Percentiles rank a stretch among this genome's conserved stretches.
Evolutionary conservation across 2,888 invertebrate genomes (phyloP).

Genomic region (Hololepta plana): DNA sequence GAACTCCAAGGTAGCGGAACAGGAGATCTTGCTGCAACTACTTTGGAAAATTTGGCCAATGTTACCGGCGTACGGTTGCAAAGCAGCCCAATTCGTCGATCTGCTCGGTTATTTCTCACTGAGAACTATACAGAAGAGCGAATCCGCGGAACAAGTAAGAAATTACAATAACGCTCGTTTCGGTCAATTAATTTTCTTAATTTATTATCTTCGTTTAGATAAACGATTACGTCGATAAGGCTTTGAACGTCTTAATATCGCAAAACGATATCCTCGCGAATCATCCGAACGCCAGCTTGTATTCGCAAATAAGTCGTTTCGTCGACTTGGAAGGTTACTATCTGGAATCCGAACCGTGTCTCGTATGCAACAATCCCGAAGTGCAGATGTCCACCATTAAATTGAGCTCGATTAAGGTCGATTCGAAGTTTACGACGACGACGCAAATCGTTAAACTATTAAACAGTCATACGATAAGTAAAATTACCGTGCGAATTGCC

Average conservation of each 20-base stretch:
- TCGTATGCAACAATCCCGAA: slow-evolving; percentile 96
- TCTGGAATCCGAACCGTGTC: slow-evolving; percentile 90
- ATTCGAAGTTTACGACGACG: slow-evolving; percentile 94
- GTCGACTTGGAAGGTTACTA: slow-evolving; percentile 93
- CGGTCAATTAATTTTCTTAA: not conserved
- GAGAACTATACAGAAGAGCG: slow-evolving; percentile 60
- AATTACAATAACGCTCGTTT: not conserved
- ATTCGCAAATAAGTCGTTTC: slow-evolving; percentile 81
- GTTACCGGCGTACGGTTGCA: slow-evolving; percentile 76
- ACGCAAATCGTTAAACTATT: slow-evolving; percentile 94
- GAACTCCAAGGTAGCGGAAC: slow-evolving; percentile 60
- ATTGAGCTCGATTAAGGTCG: slow-evolving; percentile 82
- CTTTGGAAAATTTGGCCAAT: slow-evolving; percentile 87
- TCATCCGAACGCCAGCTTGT: slow-evolving; percentile 88
- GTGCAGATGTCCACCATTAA: slow-evolving; percentile 83
- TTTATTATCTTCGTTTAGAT: slow-evolving; percentile 26
- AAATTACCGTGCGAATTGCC: slow-evolving; percentile 80
- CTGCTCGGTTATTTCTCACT: slow-evolving; percentile 87
- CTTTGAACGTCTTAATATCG: slow-evolving; percentile 67
- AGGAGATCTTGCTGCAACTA: slow-evolving; percentile 60
- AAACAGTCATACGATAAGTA: slow-evolving; percentile 88
- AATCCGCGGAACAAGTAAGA: slow-evolving; percentile 41
- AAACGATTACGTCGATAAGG: slow-evolving; percentile 65
- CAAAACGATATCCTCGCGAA: slow-evolving; percentile 78
- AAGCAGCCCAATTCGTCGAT: slow-evolving; percentile 94